These are phyloP conservation scores for Hirtodrosophila trivittata DNA, from an alignment of 2,888 invertebrate species.

Conservation along the genomic window DNA sequence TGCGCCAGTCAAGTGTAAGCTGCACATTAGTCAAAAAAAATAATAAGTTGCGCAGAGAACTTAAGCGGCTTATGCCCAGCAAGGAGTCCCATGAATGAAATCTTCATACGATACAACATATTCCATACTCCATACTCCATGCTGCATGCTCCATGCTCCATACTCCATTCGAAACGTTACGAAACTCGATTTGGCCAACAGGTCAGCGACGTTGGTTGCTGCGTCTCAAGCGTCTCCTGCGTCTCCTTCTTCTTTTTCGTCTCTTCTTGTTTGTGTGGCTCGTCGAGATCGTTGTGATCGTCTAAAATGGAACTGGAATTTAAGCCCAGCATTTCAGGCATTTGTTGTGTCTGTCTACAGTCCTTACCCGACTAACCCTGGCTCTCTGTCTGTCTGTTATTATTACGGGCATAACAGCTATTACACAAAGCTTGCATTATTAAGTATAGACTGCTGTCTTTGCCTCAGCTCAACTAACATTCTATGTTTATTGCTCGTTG, in stretches of 20 bases:
- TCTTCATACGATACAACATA: conserved; percentile 3
- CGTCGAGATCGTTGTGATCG: conserved; percentile 38
- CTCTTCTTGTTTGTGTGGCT: conserved; percentile 1
- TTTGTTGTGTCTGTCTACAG: conserved; percentile 31
- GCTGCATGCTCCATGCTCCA: conserved; percentile 12
- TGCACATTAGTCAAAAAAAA: conserved; percentile 76
- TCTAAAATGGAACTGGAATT: conserved; percentile 68
- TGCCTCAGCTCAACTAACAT: too few species aligned
- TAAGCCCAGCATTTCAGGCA: conserved; percentile 55
- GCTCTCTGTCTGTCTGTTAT: conserved; percentile 10
- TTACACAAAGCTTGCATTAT: background rate
- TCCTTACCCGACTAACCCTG: background rate
- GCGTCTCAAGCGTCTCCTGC: background rate
- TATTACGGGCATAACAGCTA: conserved; percentile 19
- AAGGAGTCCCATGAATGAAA: conserved; percentile 56
- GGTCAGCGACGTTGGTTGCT: conserved; percentile 39
- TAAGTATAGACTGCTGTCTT: background rate
- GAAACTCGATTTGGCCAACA: conserved; percentile 59
- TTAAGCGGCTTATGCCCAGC: conserved; percentile 71
- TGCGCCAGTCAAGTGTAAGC: conserved; percentile 80
- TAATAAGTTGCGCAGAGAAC: conserved; percentile 57
- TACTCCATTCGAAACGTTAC: conserved; percentile 39
- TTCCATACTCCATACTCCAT: conserved; percentile 5
- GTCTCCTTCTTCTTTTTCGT: background rate
- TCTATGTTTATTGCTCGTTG: too few species aligned